Evolutionary conservation across 1,140 invertebrate genomes (phyloP), one percentile per base, ranked within the genome.

Genomic region (Eriocheir sinensis): DNA sequence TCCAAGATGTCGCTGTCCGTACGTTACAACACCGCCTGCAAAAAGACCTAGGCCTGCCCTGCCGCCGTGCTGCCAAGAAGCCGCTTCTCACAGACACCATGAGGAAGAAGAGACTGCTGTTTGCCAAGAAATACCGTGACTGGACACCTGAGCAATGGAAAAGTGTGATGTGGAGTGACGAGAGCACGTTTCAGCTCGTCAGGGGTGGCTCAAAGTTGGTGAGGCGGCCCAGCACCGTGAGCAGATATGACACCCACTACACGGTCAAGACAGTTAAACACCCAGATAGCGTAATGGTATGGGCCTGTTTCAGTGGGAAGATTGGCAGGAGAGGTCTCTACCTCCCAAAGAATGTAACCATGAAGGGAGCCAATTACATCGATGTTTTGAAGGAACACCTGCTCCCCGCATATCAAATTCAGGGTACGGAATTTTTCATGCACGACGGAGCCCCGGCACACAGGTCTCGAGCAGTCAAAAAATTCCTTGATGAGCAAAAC

Each of bases 311-410:
- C 83, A 85, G 83, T 40, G 83, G 83, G n/a, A 85, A 85, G 2
- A 40, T 9, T 3, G 83, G 83, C 83, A 85, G 8, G 38, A 30
- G 8, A 15, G 83, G 83, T 40, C 8, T 85, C 32, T 85, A 38
- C 30, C 83, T 85, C 17, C 83, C 83, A 38, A 90, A 53, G 48
- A 90, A 53, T 90, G 48, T 0, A n/a, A 90, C 3, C 30, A 90
- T 90, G 89, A 90, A 17, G 40, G 89, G 44, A 30, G 34, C 53
- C 48, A 27, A 32, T 40, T 60, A 90, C 30, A 34, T 60, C 21
- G 89, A 90, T 53, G 44, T 90, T 40, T 17, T 60, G 89, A 90
- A 90, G 12, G 89, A 60, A 44, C 89, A 90, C 27, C 48, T 90
- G 89, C 48, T 90, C 21, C 89, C 27, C n/a, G n/a, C n/a, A n/a